Conservation (phyloP, 2,113 vertebrate species). For the Gopherus evgoodei region DNA sequence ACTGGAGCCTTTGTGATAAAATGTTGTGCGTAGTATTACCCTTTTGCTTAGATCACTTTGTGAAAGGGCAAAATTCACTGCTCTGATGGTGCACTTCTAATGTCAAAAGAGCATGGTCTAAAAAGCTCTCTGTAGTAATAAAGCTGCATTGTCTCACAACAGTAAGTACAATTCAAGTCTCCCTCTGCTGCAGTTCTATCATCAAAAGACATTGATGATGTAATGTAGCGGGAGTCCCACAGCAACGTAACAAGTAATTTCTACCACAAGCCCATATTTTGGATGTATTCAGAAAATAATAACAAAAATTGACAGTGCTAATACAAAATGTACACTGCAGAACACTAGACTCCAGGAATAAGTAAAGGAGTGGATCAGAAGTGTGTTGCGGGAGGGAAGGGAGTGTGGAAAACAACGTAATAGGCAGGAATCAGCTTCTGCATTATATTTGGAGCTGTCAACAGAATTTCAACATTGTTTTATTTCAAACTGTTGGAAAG, state of each 20-base stretch:
- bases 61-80: neutral
- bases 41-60: neutral
- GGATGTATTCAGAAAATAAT: neutral
- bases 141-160: neutral
- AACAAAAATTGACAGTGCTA: neutral
- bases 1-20: neutral
- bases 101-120: neutral
- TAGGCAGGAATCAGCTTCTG: neutral
- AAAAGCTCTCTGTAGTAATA: neutral
- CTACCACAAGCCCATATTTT: neutral
- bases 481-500: neutral
- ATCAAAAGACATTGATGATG: neutral
- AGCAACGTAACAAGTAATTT: neutral
- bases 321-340: fast-evolving
- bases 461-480: neutral
- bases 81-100: neutral
- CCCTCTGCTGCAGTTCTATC: neutral
- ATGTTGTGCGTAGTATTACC: neutral
- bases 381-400: neutral
- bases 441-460: neutral
- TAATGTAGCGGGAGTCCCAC: neutral
- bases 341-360: fast-evolving
- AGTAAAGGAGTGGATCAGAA: slow-evolving; percentile 23
- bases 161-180: neutral
- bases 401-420: neutral